Base-by-base conservation (phyloP, 2,113 vertebrate genomes). In the Salvelinus namaycush region DNA sequence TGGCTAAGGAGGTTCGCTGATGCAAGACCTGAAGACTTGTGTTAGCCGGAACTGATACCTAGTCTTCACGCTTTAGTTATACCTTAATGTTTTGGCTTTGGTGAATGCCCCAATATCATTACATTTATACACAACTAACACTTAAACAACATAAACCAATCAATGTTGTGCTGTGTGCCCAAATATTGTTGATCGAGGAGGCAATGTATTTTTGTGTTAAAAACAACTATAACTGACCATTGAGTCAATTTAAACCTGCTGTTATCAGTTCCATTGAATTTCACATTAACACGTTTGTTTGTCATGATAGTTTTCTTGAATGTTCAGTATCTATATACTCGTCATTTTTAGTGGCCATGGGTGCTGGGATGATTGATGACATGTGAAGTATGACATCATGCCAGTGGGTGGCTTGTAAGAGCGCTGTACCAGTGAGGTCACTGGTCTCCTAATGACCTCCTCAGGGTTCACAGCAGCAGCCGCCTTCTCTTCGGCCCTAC, bases 361-460 rank as follows among this genome's bases (percentile, higher is more conserved):
- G 85, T 86, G 74, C 24, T 12, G 18, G 75, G 76, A 78, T 84
- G 73, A 77, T 74, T 65, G 70, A 65, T 87, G 80, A 54, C 70
- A 78, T 75, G 70, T 73, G 73, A 78, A 81, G 78, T 77, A 80
- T 87, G 84, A 87, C 80, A 87, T 86, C 81, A 79, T 79, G 79
- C 76, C 78, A 66, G 59, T 79, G 83, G 81, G 87, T 84, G 86
- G 83, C 79, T 80, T 88, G 86, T 75, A 73, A 66, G 76, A 87
- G 75, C 72, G 65, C 76, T 81, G 83, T 72, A 88, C 85, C 88
- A 92, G 84, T 90, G 89, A 88, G 87, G 85, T 89, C 83, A 82
- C 76, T 68, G 76, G 70, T 83, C 76, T 79, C 80, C 72, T 82
- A 84, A 84, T 85, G 83, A 84, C 80, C 72, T 84, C 82, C 83